Base-by-base conservation (phyloP, 92 coral and sea anemone genomes). In the Zoanthus sociatus region DNA sequence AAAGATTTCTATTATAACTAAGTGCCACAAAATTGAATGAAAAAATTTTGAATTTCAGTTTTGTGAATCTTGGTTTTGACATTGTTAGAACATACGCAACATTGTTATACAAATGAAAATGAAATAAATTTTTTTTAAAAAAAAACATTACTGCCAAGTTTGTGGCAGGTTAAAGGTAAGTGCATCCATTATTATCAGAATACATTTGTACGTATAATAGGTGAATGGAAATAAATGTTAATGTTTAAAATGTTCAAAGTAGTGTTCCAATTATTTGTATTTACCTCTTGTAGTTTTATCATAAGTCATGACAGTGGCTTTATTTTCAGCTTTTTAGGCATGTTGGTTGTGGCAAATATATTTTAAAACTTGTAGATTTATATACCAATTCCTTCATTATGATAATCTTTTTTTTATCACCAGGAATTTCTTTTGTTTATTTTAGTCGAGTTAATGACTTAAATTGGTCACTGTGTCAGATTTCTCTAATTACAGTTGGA, bases 81-180 rank as follows among this genome's bases (percentile, higher is more conserved):
- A 63, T 16, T 1, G 5, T n/a, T 46, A 30, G 1, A 54, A 21
- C 20, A 11, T 44, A 8, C 33, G 8, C 9, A 16, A 37, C 20
- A 48, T 60, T 81, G 72, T 63, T 64, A 64, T 66, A 21, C 21
- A 66, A 46, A n/a, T 48, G 50, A 81, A 81, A 63, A 81, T 9
- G 75, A 81, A 81, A 81, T 81, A 81, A 81, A 81, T 56, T 79
- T 46, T 81, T 64, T 81, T 64, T 66, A 81, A 81, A 81, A 81
- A 81, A 16, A 12, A 9, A 32, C 5, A 42, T 46, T 46, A 16
- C 75, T 81, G 85, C 63, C 75, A 81, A 18, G 15, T 6, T 32
- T 78, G 56, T 81, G 75, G 85, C 85, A 81, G 58, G 18, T 64
- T 4, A 12, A 81, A 81, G 85, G 85, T 81, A 75, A 81, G 85